Percentiles rank a stretch among this genome's conserved stretches.
These are phyloP conservation scores for Lamellibrachia luymesi DNA, from an alignment of 1,140 invertebrate species.

Conservation along the genomic window DNA sequence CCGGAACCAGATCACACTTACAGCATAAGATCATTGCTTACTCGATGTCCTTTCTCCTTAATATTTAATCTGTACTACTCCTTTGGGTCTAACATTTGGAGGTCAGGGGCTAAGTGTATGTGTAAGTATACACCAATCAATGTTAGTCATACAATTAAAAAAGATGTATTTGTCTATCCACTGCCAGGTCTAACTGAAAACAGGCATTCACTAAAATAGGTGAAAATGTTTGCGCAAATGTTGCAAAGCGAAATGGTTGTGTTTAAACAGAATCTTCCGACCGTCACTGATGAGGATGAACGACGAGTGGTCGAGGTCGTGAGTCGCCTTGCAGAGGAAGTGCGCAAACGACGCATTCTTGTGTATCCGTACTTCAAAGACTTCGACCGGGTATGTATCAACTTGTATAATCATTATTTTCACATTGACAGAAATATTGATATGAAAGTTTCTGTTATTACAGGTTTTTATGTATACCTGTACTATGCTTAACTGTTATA, in stretches of 20 bases:
- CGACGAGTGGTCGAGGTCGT: conserved; percentile 39
- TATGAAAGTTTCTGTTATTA: too few relatives aligned
- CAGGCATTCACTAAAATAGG: not conserved
- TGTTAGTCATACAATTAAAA: not conserved
- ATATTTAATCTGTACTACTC: not conserved
- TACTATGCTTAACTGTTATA: not conserved
- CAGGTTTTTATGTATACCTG: too few relatives aligned
- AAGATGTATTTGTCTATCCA: not conserved
- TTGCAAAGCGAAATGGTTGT: not conserved
- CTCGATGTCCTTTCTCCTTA: too few relatives aligned
- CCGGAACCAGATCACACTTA: not conserved
- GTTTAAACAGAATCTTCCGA: conserved; percentile 38
- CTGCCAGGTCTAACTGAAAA: not conserved
- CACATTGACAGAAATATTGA: too few relatives aligned
- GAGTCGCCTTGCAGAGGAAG: conserved; percentile 44
- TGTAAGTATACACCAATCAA: not conserved
- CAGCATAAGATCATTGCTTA: not conserved
- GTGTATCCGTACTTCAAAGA: conserved; percentile 57
- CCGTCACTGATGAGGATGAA: conserved; percentile 45
- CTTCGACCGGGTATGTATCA: conserved; percentile 52
- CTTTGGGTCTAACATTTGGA: not conserved
- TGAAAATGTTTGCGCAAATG: not conserved
- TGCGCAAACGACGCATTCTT: conserved; percentile 45
- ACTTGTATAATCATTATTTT: not conserved
- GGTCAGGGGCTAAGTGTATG: too few relatives aligned